Base-by-base conservation (phyloP, 2,888 invertebrate species). In the Microchrysa polita region DNA sequence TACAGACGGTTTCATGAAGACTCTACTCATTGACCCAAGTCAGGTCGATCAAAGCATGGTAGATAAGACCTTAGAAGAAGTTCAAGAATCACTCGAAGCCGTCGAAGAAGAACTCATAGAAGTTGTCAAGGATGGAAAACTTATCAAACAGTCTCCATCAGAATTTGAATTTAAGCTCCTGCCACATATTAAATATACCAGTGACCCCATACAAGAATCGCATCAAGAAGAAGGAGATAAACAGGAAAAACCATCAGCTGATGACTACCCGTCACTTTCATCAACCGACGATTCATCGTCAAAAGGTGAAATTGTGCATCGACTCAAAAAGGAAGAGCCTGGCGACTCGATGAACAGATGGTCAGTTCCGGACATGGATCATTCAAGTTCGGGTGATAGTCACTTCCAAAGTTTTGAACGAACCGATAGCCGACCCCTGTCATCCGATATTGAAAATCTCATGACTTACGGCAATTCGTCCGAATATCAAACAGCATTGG, bases 371-470 rank as follows among this genome's bases (percentile, higher is more conserved):
- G 94, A 94, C 79, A 87, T 92, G 23, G 95, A 95, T 82, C 92
- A 92, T 84, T 94, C 94, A 0, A 95, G 95, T 84, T 95, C 94
- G 14, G 94, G 95, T 16, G 94, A 94, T 80, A 95, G 95, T 81
- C 93, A 93, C 79, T 95, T 95, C 81, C 94, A 94, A 77, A 95
- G 95, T 76, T 94, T 94, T 81, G 95, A 94, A 81, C 91, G 92
- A 80, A 90, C 90, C 18, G 91, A 91, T 74, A 90, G 90, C 77
- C 88, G 95, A 78, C 96, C 95, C 0, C 88, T 93, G 75, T 96
- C 95, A 2, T 95, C 95, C 0, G 96, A 96, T 83, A 86, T 95
- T 2, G 96, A 96, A 80, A 92, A 91, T n/a, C 84, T 94, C 79
- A 84, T 91, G 78, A 90, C 90, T 1, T 92, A 91, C 14, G 88